A percentile compares a stretch with the other conserved stretches of the same genome.
phyloP scores from a whole-genome alignment of 2,113 vertebrate genomes.

The Asarcornis scutulata region DNA sequence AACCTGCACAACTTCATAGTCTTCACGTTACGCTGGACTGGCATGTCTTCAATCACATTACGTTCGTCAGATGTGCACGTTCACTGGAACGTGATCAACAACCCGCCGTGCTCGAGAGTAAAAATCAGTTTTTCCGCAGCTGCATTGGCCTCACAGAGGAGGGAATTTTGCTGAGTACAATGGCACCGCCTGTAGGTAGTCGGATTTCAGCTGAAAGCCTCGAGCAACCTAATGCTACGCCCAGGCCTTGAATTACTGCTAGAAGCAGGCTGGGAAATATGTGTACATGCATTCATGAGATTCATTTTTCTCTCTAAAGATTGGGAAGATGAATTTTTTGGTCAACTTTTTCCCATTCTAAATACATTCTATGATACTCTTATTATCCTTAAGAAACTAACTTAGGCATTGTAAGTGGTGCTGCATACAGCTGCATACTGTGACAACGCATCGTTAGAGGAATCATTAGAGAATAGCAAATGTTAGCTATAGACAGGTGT shows the following conservation, averaged over 20 bases:
- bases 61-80: background rate
- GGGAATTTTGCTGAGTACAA: background rate
- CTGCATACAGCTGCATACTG: background rate
- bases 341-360: background rate
- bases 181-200: background rate
- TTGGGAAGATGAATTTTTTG: background rate
- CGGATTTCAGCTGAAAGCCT: background rate
- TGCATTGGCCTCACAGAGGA: background rate
- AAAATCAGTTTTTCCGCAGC: background rate
- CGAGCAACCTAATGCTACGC: background rate
- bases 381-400: background rate
- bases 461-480: background rate
- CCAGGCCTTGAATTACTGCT: background rate
- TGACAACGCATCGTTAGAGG: background rate
- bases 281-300: background rate
- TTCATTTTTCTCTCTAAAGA: background rate
- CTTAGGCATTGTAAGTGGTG: background rate
- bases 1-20: background rate
- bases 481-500: background rate
- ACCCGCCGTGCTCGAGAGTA: background rate
- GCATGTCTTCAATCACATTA: background rate
- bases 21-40: background rate
- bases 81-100: rapidly evolving
- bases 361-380: background rate
- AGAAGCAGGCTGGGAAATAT: background rate